Evolutionary conservation across 1,140 invertebrate genomes (phyloP).

Genomic region (Macrotrachela quadricornifera): DNA sequence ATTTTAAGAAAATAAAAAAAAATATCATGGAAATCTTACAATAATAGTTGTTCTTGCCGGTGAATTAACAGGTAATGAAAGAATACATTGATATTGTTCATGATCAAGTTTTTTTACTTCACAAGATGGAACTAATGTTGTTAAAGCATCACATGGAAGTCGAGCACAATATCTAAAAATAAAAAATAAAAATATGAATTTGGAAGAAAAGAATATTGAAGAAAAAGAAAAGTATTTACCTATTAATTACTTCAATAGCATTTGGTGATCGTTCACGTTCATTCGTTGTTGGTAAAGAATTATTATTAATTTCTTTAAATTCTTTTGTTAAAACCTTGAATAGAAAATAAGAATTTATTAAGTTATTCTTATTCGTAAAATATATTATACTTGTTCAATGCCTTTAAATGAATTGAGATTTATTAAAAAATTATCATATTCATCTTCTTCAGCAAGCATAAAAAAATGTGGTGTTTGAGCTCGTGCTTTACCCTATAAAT

Average conservation of each 20-base stretch:
- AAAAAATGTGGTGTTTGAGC: slow-evolving; percentile 36
- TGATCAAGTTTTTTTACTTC: slow-evolving; percentile 29
- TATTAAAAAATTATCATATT: slow-evolving; percentile 18
- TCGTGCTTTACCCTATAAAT: slow-evolving; percentile 37
- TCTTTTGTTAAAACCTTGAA: slow-evolving; percentile 12
- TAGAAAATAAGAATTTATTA: no score
- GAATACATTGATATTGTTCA: slow-evolving; percentile 40
- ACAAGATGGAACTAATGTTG: slow-evolving; percentile 55
- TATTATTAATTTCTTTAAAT: slow-evolving; percentile 11
- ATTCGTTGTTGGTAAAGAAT: not conserved
- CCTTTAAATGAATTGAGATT: slow-evolving; percentile 30
- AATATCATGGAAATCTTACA: slow-evolving; percentile 32
- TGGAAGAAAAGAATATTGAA: slow-evolving; percentile 7
- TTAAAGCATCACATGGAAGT: slow-evolving; percentile 91
- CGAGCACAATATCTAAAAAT: slow-evolving; percentile 72
- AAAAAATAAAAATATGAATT: slow-evolving; percentile 10
- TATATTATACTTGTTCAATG: slow-evolving; percentile 34
- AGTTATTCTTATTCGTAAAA: no score
- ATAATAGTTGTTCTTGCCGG: slow-evolving; percentile 60
- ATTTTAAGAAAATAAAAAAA: not conserved
- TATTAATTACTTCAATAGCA: not conserved
- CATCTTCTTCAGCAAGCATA: slow-evolving; percentile 30
- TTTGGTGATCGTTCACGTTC: not conserved
- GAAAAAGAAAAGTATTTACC: not conserved
- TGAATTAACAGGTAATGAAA: slow-evolving; percentile 88